Evolutionary conservation across 2,797 vertebrate genomes (phyloP), one percentile per base, ranked within the genome.

Genomic region (Takifugu ocellatus): DNA sequence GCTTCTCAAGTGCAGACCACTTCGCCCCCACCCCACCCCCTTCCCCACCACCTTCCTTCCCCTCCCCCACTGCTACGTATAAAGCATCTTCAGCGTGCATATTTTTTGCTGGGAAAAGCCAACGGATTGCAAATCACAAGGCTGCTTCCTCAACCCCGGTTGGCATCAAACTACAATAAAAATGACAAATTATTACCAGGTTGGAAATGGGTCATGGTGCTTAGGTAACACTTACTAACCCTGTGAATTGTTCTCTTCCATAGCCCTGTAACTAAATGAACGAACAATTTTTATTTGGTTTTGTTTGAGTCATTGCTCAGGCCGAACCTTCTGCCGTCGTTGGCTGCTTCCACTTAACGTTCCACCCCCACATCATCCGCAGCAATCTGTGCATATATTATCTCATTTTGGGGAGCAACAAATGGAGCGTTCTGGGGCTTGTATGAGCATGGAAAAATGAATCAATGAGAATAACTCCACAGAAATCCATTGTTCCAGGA

Each of bases 181-280:
- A 68, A 27, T n/a, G 31, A 54, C 58, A 33, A 78, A 66, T 70
- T 64, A 70, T 63, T 54, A 33, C 46, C 48, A 43, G 50, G 47
- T 57, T 65, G 62, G 59, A 84, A 74, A 72, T 73, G 70, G 75
- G 64, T 60, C 29, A 55, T 53, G 55, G 58, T 47, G 49, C 21
- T 52, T 47, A 46, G 17, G 76, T 70, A 59, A 66, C 51, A 76
- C 62, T 63, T 52, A 26, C 4, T 61, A 33, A 49, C 51, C 47
- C 36, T 49, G 43, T 43, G 53, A 45, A 63, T 39, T 59, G 25
- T n/a, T 31, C 11, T 50, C 21, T 25, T 50, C 31, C 58, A 69
- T 67, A 62, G 24, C 21, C 61, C 25, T 48, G 43, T 49, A 49
- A 70, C n/a, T 59, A 53, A 79, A 54, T 59, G 47, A 33, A 73